These are phyloP conservation scores for Phaonia tiefii DNA, from an alignment of 2,888 invertebrate genomes.

Conservation along the genomic window DNA sequence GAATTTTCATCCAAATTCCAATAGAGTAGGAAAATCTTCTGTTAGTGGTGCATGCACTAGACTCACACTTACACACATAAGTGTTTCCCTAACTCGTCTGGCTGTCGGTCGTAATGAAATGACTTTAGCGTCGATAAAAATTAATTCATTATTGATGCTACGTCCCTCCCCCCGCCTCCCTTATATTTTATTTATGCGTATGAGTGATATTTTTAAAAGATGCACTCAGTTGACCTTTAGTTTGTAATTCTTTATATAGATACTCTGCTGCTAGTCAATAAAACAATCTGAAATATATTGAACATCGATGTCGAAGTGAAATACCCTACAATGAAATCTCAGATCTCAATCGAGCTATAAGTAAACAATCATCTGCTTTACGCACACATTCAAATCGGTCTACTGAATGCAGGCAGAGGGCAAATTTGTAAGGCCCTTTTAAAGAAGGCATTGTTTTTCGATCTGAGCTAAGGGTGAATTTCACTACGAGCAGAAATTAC, in stretches of 20 bases:
- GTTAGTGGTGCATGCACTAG: no score
- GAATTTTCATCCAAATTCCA: background rate
- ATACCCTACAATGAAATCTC: background rate
- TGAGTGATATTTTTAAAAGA: slow-evolving; percentile 35
- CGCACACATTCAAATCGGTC: background rate
- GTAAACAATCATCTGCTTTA: slow-evolving; percentile 25
- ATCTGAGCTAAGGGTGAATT: no score
- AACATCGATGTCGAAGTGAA: slow-evolving; percentile 1
- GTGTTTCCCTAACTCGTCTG: background rate
- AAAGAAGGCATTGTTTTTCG: no score
- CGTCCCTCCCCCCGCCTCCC: background rate
- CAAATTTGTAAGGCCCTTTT: no score
- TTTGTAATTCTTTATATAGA: slow-evolving; percentile 33
- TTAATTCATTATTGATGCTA: background rate
- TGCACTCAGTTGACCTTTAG: slow-evolving; percentile 65
- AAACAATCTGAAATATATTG: slow-evolving; percentile 30
- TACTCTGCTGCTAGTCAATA: slow-evolving; percentile 25
- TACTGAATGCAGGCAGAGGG: no score
- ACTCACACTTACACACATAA: no score
- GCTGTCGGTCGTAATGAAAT: background rate
- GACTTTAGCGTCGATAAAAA: background rate
- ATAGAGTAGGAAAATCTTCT: no score
- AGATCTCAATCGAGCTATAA: background rate
- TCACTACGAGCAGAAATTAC: no score
- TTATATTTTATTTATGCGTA: background rate